Evolutionary conservation across 2,113 vertebrate genomes (phyloP).

Genomic region (Gymnorhina tibicen): DNA sequence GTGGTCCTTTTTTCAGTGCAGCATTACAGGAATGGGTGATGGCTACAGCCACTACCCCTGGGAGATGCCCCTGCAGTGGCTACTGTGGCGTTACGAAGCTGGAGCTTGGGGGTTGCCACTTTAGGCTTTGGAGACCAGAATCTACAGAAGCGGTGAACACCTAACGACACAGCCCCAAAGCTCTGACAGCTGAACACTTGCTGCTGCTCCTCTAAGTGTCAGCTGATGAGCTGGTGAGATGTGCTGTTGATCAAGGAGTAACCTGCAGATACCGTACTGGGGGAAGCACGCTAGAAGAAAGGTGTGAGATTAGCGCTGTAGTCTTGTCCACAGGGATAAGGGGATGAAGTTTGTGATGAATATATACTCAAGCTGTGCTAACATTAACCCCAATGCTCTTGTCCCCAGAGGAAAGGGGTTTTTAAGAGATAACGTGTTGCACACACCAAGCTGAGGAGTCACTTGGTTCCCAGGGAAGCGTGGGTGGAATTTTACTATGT

Average conservation of each 20-base stretch:
- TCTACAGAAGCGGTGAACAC: not conserved
- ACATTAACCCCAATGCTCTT: not conserved
- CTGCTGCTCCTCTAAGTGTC: not conserved
- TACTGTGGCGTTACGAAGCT: not conserved
- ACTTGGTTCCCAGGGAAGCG: not conserved
- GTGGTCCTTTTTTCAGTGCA: not conserved
- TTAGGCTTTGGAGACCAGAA: not conserved
- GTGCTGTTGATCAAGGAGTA: not conserved
- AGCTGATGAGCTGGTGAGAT: not conserved
- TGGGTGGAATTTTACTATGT: not conserved
- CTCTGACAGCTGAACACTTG: not conserved
- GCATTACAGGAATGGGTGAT: not conserved
- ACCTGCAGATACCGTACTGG: rapidly evolving
- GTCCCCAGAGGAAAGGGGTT: not conserved
- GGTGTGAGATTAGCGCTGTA: not conserved
- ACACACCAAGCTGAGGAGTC: rapidly evolving
- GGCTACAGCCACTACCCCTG: not conserved
- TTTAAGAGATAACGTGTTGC: not conserved
- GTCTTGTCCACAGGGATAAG: not conserved
- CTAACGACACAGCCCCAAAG: not conserved
- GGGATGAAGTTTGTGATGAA: not conserved
- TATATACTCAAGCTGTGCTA: not conserved
- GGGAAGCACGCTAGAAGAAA: not conserved
- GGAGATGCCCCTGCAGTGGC: not conserved
- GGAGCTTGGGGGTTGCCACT: not conserved